These are phyloP conservation scores for Pterostichus niger DNA, from an alignment of 2,888 invertebrate species.

Conservation along the genomic window DNA sequence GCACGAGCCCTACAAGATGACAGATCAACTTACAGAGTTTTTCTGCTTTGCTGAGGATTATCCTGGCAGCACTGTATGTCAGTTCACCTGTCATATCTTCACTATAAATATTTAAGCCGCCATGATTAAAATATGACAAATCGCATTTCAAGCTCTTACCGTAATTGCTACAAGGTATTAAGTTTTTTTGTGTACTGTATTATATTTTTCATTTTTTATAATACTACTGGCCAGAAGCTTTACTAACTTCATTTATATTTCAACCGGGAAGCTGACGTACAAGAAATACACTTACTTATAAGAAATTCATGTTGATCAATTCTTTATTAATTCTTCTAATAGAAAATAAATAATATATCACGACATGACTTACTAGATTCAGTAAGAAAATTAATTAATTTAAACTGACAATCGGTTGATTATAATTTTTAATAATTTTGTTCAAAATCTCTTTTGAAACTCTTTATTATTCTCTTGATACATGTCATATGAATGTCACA, in stretches of 20 bases:
- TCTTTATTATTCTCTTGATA: too few species aligned
- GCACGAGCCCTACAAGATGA: slow-evolving; percentile 42
- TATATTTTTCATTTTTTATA: slow-evolving; percentile 8
- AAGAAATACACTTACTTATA: too few species aligned
- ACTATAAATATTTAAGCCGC: slow-evolving; percentile 57
- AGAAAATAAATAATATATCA: too few species aligned
- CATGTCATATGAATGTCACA: too few species aligned
- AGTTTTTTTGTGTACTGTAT: background rate
- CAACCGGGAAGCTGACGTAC: too few species aligned
- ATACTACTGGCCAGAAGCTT: background rate
- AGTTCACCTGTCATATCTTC: slow-evolving; percentile 50
- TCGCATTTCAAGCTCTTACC: slow-evolving; percentile 42
- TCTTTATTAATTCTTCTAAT: too few species aligned
- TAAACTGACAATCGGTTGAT: too few species aligned
- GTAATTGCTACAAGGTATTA: slow-evolving; percentile 24
- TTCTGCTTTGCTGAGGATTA: slow-evolving; percentile 46
- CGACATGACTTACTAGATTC: too few species aligned
- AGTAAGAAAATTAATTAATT: too few species aligned
- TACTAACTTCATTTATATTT: background rate
- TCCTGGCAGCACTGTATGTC: background rate
- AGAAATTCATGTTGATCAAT: too few species aligned
- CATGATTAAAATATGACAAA: slow-evolving; percentile 52
- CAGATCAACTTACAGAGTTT: slow-evolving; percentile 53
- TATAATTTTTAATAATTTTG: too few species aligned
- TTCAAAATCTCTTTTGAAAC: too few species aligned